Evolutionary conservation across 2,888 invertebrate genomes (phyloP), one percentile per base, ranked within the genome.

Genomic region (Euzetes globulus): DNA sequence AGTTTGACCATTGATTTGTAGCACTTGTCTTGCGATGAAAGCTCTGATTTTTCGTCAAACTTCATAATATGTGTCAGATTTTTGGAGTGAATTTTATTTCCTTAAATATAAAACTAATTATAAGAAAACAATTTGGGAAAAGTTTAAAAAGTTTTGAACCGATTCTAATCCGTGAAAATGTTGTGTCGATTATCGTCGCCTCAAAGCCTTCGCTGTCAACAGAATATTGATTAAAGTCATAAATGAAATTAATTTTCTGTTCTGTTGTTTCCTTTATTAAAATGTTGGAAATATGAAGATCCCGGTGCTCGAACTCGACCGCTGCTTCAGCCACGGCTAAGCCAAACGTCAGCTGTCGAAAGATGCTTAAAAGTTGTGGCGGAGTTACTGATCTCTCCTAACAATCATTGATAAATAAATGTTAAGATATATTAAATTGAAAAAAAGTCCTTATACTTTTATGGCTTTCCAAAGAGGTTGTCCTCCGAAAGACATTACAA

Each of bases 241-340:
- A 77, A 22, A 81, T 83, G 81, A 85, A 91, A 0, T 78, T 78
- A 1, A 86, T 80, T 78, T 85, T 84, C 81, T 86, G 84, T 17
- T 88, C 84, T 1, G 86, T 84, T 0, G 89, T 89, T 70, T 85
- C 85, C 27, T 88, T 85, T 47, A 97, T 87, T 71, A 98, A 84
- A 74, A 97, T 87, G 84, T 98, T 98, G 11, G 96, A 95, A 90
- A 93, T 91, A 83, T 98, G 98, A 77, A 98, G 85, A 82, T 98
- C 98, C 50, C 98, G 87, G 81, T 98, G 98, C 82, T 98, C 98
- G 83, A 98, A 98, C 82, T 93, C 87, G 70, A 90, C 85, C 11
- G 87, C 87, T 77, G 87, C 85, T 83, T 98, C 97, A 0, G 91
- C 97, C 27, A 93, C 90, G 0, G 94, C 94, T 79, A 98, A 85